A percentile compares a stretch with the other conserved stretches of the same genome.
Conservation (phyloP, 2,113 vertebrate species). For the Chaenogobius annularis region DNA sequence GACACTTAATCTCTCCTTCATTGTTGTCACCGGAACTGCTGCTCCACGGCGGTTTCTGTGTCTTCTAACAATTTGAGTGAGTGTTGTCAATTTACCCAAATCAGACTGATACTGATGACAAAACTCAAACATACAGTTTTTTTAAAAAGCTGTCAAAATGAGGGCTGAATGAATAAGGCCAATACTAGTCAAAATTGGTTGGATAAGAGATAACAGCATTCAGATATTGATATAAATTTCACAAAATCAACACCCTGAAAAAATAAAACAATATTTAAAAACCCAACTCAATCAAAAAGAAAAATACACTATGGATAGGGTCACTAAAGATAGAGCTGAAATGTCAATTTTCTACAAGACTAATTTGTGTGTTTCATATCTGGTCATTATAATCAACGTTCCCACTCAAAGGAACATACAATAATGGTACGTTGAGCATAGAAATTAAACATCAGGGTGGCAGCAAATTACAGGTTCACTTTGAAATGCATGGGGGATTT, state of each 20-base stretch:
- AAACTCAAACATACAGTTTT: background rate
- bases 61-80: slow-evolving; percentile 39
- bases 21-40: slow-evolving; percentile 15
- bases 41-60: slow-evolving; percentile 31
- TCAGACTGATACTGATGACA: background rate
- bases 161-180: background rate
- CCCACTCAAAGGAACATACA: background rate
- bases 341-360: background rate
- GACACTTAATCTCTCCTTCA: slow-evolving; percentile 42
- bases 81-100: background rate
- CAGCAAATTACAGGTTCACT: slow-evolving; percentile 26
- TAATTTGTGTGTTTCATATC: slow-evolving; percentile 1
- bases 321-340: background rate
- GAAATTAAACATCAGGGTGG: slow-evolving; percentile 10
- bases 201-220: background rate
- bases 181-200: background rate
- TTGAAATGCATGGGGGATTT: background rate
- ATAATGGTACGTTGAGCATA: slow-evolving; percentile 3
- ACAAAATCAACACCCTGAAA: background rate
- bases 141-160: background rate
- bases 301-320: background rate
- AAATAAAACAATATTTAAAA: background rate
- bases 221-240: background rate
- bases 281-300: background rate
- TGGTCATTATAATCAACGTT: slow-evolving; percentile 1